Conservation (phyloP, 2,888 invertebrate genomes). For the Watsonalla cultraria region DNA sequence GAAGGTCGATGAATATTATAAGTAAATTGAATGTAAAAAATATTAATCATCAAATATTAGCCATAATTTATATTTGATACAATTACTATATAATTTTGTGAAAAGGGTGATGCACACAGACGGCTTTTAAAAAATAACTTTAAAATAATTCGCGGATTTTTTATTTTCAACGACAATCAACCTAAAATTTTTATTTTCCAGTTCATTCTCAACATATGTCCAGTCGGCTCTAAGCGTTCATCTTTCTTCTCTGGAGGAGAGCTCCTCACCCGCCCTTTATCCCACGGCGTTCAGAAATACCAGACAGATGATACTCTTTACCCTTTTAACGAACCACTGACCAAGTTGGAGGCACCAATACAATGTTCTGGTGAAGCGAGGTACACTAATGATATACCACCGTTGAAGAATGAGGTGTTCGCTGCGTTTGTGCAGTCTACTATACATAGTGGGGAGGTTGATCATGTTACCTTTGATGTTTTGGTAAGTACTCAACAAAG, state of each 20-base stretch:
- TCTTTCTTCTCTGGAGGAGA: constrained; percentile 72
- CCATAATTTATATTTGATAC: too few relatives aligned
- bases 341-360: constrained; percentile 79
- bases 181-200: too few relatives aligned
- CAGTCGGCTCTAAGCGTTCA: constrained; percentile 49
- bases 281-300: constrained; percentile 78
- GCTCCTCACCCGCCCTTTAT: constrained; percentile 76
- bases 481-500: constrained; percentile 63
- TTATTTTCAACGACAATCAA: too few relatives aligned
- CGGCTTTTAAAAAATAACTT: too few relatives aligned
- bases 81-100: too few relatives aligned
- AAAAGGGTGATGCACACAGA: too few relatives aligned
- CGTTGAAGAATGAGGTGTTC: constrained; percentile 80
- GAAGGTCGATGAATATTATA: too few relatives aligned
- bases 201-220: constrained; percentile 77
- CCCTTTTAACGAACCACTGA: constrained; percentile 83
- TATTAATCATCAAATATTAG: too few relatives aligned
- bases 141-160: too few relatives aligned
- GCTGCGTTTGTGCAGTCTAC: constrained; percentile 83
- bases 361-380: constrained; percentile 84
- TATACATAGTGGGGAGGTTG: constrained; percentile 76
- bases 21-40: too few relatives aligned
- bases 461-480: constrained; percentile 74
- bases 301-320: constrained; percentile 80
- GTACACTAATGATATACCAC: constrained; percentile 81